Conservation (phyloP, 2,113 vertebrate species). For the Nycticorax nycticorax region DNA sequence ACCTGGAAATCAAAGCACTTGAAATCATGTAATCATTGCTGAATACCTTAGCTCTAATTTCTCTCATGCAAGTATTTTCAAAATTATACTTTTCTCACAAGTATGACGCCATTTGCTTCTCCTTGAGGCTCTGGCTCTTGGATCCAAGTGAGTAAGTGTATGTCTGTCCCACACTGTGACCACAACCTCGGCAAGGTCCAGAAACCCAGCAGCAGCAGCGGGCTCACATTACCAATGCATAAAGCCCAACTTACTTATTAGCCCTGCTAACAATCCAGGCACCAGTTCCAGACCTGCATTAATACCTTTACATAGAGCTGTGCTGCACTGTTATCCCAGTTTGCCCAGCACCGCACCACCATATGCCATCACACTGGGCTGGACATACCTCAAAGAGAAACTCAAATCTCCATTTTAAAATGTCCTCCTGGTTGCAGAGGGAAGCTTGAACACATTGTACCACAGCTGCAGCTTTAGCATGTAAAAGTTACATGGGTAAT, state of each 20-base stretch:
- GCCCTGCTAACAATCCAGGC: not conserved
- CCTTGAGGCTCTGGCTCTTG: not conserved
- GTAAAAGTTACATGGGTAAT: not conserved
- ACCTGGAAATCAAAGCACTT: not conserved
- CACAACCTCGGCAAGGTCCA: not conserved
- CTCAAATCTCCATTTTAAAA: not conserved
- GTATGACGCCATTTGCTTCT: not conserved
- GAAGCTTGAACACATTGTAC: not conserved
- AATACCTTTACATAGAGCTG: not conserved
- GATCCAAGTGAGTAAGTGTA: not conserved
- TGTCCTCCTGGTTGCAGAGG: not conserved
- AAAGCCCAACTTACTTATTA: not conserved
- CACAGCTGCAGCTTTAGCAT: not conserved
- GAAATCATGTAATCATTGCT: not conserved
- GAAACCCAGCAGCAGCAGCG: not conserved
- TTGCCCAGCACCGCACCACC: not conserved
- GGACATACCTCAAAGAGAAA: not conserved
- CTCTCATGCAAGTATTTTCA: not conserved
- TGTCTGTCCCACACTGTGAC: not conserved
- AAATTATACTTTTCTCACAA: not conserved
- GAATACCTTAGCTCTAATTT: not conserved
- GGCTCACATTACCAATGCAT: not conserved
- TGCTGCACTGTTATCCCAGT: not conserved
- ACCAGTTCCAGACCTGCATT: not conserved
- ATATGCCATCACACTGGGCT: not conserved